phyloP scores from a whole-genome alignment of 2,797 vertebrate species.

The Parambassis ranga region DNA sequence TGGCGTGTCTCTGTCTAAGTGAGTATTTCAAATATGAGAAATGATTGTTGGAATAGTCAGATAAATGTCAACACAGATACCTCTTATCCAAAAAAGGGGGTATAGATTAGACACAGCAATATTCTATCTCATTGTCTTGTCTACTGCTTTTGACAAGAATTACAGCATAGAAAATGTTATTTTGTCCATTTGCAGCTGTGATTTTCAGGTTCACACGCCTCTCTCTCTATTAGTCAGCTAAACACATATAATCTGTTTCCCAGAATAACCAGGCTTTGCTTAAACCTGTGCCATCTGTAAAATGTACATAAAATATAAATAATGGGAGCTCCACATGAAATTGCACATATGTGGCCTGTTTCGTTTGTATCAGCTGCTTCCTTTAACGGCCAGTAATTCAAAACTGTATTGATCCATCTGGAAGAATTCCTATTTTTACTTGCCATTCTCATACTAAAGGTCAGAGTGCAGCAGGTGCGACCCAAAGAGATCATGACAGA shows the following conservation, averaged over 20 bases:
- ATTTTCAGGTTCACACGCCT: not conserved
- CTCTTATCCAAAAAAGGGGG: not conserved
- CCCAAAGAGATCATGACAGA: not conserved
- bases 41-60: too few species aligned
- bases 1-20: slow-evolving; percentile 94
- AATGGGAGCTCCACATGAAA: not conserved
- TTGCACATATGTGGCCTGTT: not conserved
- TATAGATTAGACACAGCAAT: too few species aligned
- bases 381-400: too few species aligned
- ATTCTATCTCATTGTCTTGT: too few species aligned
- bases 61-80: not conserved
- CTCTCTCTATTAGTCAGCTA: not conserved
- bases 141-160: not conserved
- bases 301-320: too few species aligned
- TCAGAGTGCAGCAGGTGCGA: not conserved
- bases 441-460: not conserved
- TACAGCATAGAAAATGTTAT: not conserved
- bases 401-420: not conserved
- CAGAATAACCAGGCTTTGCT: not conserved
- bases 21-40: slow-evolving; percentile 68
- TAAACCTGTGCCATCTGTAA: not conserved
- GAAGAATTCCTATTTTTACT: not conserved
- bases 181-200: not conserved
- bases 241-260: not conserved
- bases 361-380: too few species aligned